Percentiles rank a stretch among this genome's conserved stretches.
phyloP scores from a whole-genome alignment of 2,888 invertebrate genomes.

The Drosophila siamana region DNA sequence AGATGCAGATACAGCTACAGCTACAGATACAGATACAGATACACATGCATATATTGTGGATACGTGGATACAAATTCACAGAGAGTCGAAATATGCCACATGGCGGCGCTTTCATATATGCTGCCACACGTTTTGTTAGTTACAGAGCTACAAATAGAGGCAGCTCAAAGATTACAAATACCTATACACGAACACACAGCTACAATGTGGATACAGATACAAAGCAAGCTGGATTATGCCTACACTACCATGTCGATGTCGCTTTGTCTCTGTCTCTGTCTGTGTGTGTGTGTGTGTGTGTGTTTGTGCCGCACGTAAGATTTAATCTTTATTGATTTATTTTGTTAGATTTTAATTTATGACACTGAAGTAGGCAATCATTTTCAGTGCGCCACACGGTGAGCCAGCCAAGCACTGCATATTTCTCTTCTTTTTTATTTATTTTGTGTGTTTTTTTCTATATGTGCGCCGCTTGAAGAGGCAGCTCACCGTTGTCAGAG shows the following conservation, averaged over 20 bases:
- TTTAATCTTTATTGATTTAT: conserved; percentile 84
- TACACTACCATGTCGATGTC: conserved; percentile 26
- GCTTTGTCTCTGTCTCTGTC: conserved; percentile 27
- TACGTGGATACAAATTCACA: conserved; percentile 20
- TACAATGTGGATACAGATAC: conserved; percentile 19
- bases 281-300: conserved; percentile 25
- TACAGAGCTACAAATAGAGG: conserved; percentile 65
- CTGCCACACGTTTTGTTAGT: conserved; percentile 74
- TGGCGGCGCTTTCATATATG: conserved; percentile 72
- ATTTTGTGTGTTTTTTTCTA: too few relatives aligned
- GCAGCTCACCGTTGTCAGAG: conserved; percentile 5
- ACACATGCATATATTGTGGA: conserved; percentile 16
- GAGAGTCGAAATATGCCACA: conserved; percentile 44
- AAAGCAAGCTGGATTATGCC: conserved; percentile 72
- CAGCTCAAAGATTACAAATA: conserved; percentile 53
- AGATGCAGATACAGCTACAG: conserved; percentile 34
- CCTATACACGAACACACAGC: conserved; percentile 45
- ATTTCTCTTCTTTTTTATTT: conserved; percentile 6
- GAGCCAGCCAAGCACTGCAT: conserved; percentile 42
- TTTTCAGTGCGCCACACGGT: conserved; percentile 56
- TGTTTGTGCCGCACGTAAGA: conserved; percentile 68
- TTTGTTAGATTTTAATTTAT: conserved; percentile 83
- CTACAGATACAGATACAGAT: conserved; percentile 22
- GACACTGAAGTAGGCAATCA: conserved; percentile 79
- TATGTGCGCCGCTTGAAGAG: conserved; percentile 4